Base-by-base conservation (phyloP, 2,888 invertebrate genomes). In the Nomada hirtipes region DNA sequence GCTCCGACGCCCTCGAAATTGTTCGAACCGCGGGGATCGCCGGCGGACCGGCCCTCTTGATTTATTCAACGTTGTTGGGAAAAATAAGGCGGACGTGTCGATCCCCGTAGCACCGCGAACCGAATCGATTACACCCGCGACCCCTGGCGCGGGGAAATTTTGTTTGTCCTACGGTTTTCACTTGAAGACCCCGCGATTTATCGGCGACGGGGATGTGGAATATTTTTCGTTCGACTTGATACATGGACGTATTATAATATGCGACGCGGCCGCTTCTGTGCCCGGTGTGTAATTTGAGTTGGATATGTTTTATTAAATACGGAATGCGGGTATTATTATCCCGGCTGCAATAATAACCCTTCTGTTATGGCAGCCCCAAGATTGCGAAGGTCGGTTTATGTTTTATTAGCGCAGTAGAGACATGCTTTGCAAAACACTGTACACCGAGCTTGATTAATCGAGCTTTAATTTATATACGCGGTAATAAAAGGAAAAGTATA, bases 21-120 rank as follows among this genome's bases (percentile, higher is more conserved):
- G 80, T 57, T 70, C 52, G 69, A 59, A 53, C 44, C 57, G 23
- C 20, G 44, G 11, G 3, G 15, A 55, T 4, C 10, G 2, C 7
- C 42, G 42, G 20, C 15, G 11, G 2, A 10, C 36, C 52, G 55
- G 15, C 50, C 60, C 52, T 77, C 67, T 53, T 78, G 80, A 80
- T 78, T 80, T 80, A 80, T 80, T 78, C 80, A 64, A 73, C 78
- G 80, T 42, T 68, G 73, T 69, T 68, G 78, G 52, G 78, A 68
- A 80, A 80, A 80, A 80, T 80, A 80, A 80, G 78, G 80, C 72
- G 67, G 68, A 63, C 78, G 77, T 44, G 78, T 78, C 80, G 72
- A 61, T 67, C 53, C 67, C 61, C 65, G 79, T 57, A 57, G 29
- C 63, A 15, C 72, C 67, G 55, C 60, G 47, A 61, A 71, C 77